These are phyloP conservation scores for Sciurus vulgaris DNA, from an alignment of 2,797 vertebrate species.

Conservation along the genomic window DNA sequence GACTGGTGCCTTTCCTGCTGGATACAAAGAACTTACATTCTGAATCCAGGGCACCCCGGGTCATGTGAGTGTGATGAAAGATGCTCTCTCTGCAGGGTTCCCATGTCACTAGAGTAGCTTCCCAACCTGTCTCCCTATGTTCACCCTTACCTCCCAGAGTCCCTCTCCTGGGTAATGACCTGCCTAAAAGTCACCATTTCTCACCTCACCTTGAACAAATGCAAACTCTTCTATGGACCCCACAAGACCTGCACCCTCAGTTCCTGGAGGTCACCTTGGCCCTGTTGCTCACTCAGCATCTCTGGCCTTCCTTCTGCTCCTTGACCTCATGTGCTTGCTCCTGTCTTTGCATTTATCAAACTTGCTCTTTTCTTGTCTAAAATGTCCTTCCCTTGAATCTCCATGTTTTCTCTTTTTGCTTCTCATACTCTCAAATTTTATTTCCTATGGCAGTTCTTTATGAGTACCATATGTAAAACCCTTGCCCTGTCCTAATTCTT, in stretches of 20 bases:
- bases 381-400: background rate
- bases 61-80: constrained; percentile 55
- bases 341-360: background rate
- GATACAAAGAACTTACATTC: background rate
- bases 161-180: background rate
- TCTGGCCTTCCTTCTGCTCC: background rate
- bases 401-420: too few species aligned
- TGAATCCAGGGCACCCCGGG: background rate
- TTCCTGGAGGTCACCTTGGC: background rate
- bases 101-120: background rate
- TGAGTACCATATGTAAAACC: background rate
- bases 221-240: background rate
- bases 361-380: background rate
- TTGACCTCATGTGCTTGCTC: background rate
- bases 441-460: background rate
- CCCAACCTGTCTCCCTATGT: background rate
- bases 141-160: background rate
- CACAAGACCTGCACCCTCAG: background rate
- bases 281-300: background rate
- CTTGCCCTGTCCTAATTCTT: background rate
- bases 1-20: constrained; percentile 49
- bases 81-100: background rate
- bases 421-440: background rate
- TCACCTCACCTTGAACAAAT: background rate
- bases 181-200: background rate